phyloP scores from a whole-genome alignment of 2,113 vertebrate genomes.

The Lamprologus lemairii region DNA sequence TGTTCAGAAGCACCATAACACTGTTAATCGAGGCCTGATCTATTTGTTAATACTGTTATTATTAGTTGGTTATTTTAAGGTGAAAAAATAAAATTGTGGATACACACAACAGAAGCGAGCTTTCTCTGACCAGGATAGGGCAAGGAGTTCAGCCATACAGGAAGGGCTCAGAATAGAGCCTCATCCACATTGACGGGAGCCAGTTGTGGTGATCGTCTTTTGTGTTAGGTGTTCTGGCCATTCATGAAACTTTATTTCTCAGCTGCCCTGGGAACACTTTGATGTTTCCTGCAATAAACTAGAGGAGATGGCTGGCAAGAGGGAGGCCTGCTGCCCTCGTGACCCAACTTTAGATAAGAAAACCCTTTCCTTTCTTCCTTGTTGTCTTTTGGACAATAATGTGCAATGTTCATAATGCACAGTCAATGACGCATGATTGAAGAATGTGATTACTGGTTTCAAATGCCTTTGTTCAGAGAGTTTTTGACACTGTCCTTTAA shows the following conservation, averaged over 20 bases:
- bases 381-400: not conserved
- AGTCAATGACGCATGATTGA: not conserved
- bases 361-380: not conserved
- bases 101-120: not conserved
- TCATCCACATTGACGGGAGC: not conserved
- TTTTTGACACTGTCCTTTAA: not conserved
- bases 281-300: not conserved
- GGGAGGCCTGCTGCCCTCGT: not conserved
- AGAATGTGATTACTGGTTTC: not conserved
- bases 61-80: not conserved
- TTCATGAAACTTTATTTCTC: not conserved
- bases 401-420: not conserved
- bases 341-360: not conserved
- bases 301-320: not conserved
- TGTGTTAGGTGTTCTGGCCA: not conserved
- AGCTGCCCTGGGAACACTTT: not conserved
- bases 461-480: not conserved
- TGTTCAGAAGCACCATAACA: not conserved
- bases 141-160: not conserved
- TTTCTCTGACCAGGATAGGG: not conserved
- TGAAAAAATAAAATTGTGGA: not conserved
- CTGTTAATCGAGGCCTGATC: not conserved
- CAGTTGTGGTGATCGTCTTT: not conserved
- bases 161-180: not conserved
- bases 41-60: not conserved